Evolutionary conservation across 2,888 invertebrate species (phyloP).

Genomic region (Clanis bilineata): DNA sequence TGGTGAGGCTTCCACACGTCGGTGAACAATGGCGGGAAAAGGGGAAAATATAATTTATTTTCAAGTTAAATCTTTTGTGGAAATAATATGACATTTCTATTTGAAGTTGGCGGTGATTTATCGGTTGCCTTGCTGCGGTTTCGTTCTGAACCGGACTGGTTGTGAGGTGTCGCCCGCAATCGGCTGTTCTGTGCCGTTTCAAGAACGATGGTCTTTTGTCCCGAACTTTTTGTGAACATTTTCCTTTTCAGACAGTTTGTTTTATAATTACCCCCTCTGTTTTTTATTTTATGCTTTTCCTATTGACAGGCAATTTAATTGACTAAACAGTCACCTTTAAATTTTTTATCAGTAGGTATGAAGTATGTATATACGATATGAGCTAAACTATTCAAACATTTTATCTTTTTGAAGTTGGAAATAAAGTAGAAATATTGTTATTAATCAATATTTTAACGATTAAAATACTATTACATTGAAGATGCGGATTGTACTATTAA

Average conservation of each 20-base stretch:
- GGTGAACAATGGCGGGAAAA: conserved; percentile 73
- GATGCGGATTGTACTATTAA: no score
- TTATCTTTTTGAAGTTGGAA: no score
- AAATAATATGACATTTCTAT: conserved; percentile 84
- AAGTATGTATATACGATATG: no score
- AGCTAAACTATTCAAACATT: no score
- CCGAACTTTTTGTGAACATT: neutral
- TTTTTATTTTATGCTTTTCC: no score
- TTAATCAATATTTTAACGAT: no score
- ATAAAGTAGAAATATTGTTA: no score
- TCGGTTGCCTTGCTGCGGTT: conserved; percentile 70
- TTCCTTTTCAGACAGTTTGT: neutral
- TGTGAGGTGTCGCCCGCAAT: conserved; percentile 59
- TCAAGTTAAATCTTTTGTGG: conserved; percentile 83
- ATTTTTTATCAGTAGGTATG: no score
- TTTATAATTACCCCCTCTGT: neutral
- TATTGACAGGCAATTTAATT: no score
- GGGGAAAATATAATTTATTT: conserved; percentile 82
- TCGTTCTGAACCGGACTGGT: conserved; percentile 48
- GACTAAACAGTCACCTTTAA: no score
- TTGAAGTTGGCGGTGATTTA: conserved; percentile 81
- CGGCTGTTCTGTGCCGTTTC: conserved; percentile 42
- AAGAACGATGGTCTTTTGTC: conserved; percentile 43
- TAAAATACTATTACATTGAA: no score
- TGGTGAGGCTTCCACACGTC: conserved; percentile 76